phyloP scores from a whole-genome alignment of 2,113 vertebrate genomes.

The Zosterops borbonicus region DNA sequence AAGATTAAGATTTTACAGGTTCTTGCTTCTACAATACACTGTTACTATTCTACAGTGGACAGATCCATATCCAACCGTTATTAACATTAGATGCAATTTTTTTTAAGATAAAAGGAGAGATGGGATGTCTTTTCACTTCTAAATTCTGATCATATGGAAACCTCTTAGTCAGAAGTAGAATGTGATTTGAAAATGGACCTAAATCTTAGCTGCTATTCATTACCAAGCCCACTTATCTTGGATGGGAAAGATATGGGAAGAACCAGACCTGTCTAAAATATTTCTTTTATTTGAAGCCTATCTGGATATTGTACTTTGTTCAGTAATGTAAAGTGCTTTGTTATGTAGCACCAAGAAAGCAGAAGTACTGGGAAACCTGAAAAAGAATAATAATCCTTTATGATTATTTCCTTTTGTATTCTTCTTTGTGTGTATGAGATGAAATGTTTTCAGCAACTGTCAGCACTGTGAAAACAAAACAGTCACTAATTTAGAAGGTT shows the following conservation, averaged over 20 bases:
- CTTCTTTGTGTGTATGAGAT: not conserved
- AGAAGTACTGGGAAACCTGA: not conserved
- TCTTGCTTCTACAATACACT: not conserved
- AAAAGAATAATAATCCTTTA: not conserved
- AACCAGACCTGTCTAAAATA: not conserved
- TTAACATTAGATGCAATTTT: not conserved
- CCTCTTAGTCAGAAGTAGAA: not conserved
- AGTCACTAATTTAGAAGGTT: not conserved
- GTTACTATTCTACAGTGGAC: not conserved
- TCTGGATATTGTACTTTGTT: not conserved
- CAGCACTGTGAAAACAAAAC: not conserved
- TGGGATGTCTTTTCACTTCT: not conserved
- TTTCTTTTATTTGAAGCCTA: not conserved
- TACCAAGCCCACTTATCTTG: not conserved
- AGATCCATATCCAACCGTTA: not conserved
- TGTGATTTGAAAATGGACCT: not conserved
- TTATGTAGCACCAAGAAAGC: not conserved
- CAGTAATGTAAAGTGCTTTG: not conserved
- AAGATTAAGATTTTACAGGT: not conserved
- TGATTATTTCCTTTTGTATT: not conserved
- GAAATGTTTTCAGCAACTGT: not conserved
- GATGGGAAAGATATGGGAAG: not conserved
- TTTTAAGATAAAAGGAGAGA: not conserved
- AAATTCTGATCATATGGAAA: not conserved
- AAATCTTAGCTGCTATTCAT: not conserved